Percentiles rank a stretch among this genome's conserved stretches.
Conservation (phyloP, 64 coral and sea anemone species). For the Dendrophyllia cribrosa region DNA sequence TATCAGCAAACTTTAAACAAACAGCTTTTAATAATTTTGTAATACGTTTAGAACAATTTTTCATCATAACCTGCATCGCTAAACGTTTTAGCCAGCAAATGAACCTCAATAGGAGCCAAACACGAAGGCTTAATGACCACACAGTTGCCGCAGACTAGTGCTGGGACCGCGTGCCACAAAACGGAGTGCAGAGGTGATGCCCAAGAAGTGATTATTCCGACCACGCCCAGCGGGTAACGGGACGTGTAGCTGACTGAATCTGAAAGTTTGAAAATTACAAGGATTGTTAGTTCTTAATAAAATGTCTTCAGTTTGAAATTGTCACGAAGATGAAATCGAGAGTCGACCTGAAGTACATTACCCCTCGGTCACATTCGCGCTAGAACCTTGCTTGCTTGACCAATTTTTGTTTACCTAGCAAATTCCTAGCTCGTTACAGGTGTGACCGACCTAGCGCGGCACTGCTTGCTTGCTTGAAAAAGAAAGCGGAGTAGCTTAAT, state of each 20-base stretch:
- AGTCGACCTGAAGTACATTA: too few species aligned
- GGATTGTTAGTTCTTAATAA: not conserved
- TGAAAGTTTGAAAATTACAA: not conserved
- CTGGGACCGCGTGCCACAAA: conserved; percentile 48
- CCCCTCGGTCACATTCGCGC: too few species aligned
- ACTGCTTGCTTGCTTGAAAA: too few species aligned
- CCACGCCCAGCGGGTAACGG: conserved; percentile 49
- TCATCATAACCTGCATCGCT: conserved; percentile 51
- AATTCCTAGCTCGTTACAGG: too few species aligned
- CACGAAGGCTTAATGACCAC: conserved; percentile 69
- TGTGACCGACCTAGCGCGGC: too few species aligned
- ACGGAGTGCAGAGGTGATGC: conserved; percentile 51
- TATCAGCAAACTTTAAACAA: too few species aligned
- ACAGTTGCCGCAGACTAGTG: conserved; percentile 54
- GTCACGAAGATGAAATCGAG: too few species aligned
- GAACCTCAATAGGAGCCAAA: conserved; percentile 54
- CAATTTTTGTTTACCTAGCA: too few species aligned
- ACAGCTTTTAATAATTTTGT: too few species aligned
- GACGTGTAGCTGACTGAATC: conserved; percentile 35
- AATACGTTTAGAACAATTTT: not conserved
- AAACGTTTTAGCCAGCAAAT: conserved; percentile 54
- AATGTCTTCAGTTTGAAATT: too few species aligned
- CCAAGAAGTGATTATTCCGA: conserved; percentile 60
- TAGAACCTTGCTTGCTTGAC: too few species aligned
- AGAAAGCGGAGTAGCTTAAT: too few species aligned